Conservation (phyloP, 2,797 vertebrate species). For the Lophotriccus pileatus region DNA sequence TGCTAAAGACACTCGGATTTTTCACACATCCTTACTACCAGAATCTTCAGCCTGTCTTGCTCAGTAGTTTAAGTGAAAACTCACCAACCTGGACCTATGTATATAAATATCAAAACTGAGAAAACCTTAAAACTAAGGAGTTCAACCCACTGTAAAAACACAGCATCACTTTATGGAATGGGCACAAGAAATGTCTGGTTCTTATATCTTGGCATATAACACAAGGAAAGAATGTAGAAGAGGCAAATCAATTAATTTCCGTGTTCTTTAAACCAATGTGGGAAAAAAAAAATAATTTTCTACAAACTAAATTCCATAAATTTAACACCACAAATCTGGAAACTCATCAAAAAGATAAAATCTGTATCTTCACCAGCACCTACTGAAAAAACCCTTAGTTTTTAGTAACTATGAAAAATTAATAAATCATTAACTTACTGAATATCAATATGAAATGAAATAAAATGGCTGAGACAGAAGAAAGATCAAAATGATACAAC, state of each 20-base stretch:
- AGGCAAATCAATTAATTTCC: not conserved
- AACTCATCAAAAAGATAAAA: not conserved
- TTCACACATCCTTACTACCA: constrained; percentile 15
- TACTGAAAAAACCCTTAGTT: not conserved
- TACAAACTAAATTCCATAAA: not conserved
- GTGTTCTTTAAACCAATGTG: not conserved
- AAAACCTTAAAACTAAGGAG: not conserved
- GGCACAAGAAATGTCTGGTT: not conserved
- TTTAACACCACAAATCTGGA: not conserved
- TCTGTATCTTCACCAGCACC: not conserved
- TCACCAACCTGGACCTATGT: not conserved
- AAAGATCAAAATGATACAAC: not conserved
- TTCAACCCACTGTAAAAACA: not conserved
- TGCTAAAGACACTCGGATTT: not conserved
- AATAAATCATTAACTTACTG: not conserved
- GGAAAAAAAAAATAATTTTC: not conserved
- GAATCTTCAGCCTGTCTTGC: not conserved
- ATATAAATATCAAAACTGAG: not conserved
- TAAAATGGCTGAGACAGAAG: not conserved
- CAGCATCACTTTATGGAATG: not conserved
- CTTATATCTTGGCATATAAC: not conserved
- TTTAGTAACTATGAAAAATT: not conserved
- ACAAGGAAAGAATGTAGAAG: not conserved
- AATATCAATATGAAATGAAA: not conserved
- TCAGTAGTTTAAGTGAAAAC: not conserved